Evolutionary conservation across 2,113 vertebrate genomes (phyloP), one percentile per base, ranked within the genome.

Genomic region (Zapornia atra): DNA sequence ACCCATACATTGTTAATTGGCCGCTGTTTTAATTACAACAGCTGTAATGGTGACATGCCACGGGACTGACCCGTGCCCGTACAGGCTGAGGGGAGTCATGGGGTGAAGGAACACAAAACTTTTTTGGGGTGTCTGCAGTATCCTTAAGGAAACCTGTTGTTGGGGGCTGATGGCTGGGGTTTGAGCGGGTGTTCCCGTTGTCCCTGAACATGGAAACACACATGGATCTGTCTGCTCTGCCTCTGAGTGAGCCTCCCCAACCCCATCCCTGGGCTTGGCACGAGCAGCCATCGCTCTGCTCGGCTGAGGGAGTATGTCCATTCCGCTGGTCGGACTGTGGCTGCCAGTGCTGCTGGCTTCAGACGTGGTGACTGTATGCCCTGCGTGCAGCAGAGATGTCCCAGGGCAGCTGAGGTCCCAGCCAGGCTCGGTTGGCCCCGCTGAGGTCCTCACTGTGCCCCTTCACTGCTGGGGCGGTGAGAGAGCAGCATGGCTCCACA

Each of bases 311-410:
- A 42, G 29, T 8, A 4, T 3, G 9, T 12, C 80, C 17, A 4
- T 11, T 0, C 34, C 1, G 21, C 28, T 1, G 9, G 22, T 14
- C 56, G n/a, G n/a, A 20, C 64, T 8, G 22, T 1, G 2, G 80
- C 6, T 38, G 53, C 42, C 0, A 2, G 53, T 8, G 3, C n/a
- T 1, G 21, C 26, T 12, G 79, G 40, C 40, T 48, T 18, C 19
- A 15, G 31, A 25, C 11, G 33, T 25, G 4, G 77, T 0, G 6
- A 18, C 7, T 2, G 1, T 9, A 40, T 50, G 31, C 31, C 14
- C 31, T 5, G 40, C 46, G 11, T 13, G 15, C 44, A 40, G 34
- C 42, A 33, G 6, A 20, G 28, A 21, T 12, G 42, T 3, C 11
- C 51, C n/a, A 0, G 11, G 66, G 66, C 44, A 22, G 65, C n/a